phyloP scores from a whole-genome alignment of 1,140 invertebrate species.

The Temnothorax curvispinosus region DNA sequence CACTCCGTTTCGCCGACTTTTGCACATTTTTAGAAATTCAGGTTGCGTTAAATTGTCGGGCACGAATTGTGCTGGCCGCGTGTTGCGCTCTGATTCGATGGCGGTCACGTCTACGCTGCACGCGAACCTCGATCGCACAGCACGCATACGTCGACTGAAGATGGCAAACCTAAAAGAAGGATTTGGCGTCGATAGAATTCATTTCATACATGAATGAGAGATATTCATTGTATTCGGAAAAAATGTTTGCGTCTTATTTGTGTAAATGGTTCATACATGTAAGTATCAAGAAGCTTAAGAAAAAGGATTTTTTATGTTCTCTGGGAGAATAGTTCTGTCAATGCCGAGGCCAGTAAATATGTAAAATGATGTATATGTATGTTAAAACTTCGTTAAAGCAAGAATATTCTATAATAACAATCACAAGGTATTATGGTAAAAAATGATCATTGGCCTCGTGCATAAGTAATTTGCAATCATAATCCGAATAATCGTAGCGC shows the following conservation, averaged over 20 bases:
- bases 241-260: neutral
- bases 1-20: constrained; percentile 47
- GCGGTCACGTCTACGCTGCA: constrained; percentile 65
- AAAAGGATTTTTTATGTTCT: neutral
- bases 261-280: neutral
- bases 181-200: neutral
- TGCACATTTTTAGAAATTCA: constrained; percentile 79
- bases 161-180: neutral
- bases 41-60: constrained; percentile 80
- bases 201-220: neutral
- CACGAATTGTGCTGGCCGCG: constrained; percentile 62
- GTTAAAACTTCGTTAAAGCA: neutral
- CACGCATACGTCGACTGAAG: constrained; percentile 24
- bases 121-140: constrained; percentile 72
- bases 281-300: neutral
- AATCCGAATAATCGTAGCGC: constrained; percentile 9
- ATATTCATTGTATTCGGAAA: neutral
- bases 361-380: neutral
- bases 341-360: neutral
- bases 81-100: constrained; percentile 80
- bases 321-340: neutral
- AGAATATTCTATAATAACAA: neutral
- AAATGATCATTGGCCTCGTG: constrained; percentile 5
- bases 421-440: neutral
- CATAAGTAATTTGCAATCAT: constrained; percentile 30